Conservation (phyloP, 2,113 vertebrate species). For the Mus pahari region DNA sequence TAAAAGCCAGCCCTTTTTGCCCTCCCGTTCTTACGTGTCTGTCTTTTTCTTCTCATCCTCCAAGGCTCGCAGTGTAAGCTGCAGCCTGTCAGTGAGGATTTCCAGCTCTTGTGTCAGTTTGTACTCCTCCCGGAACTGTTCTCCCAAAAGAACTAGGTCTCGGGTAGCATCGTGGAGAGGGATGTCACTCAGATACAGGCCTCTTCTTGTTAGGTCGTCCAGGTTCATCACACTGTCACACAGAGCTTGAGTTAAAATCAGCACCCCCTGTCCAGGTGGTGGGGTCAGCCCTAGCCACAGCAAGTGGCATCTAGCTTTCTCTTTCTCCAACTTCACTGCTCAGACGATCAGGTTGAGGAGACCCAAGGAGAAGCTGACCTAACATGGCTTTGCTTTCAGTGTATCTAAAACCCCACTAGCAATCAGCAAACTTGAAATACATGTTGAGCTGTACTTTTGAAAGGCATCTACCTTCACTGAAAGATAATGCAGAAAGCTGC, state of each 20-base stretch:
- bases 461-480: background rate
- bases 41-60: slow-evolving; percentile 99
- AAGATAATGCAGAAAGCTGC: background rate
- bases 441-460: background rate
- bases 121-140: slow-evolving; percentile 99
- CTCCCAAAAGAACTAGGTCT: slow-evolving; percentile 97
- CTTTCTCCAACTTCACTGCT: background rate
- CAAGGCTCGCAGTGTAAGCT: slow-evolving; percentile 96
- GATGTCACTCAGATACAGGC: slow-evolving; percentile 98
- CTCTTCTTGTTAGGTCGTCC: slow-evolving; percentile 96
- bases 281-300: accelerated
- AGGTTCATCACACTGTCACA: slow-evolving; percentile 96
- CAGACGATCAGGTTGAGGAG: background rate
- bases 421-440: background rate
- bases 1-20: background rate
- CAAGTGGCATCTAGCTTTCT: background rate
- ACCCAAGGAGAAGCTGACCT: background rate
- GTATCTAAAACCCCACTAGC: background rate
- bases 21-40: slow-evolving; percentile 91
- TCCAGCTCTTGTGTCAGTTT: slow-evolving; percentile 98
- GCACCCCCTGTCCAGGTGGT: accelerated
- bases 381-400: background rate
- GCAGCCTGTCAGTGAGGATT: slow-evolving; percentile 97
- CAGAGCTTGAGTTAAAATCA: background rate
- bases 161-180: slow-evolving; percentile 97